Base-by-base conservation (phyloP, 2,113 vertebrate genomes). In the Deroptyus accipitrinus region DNA sequence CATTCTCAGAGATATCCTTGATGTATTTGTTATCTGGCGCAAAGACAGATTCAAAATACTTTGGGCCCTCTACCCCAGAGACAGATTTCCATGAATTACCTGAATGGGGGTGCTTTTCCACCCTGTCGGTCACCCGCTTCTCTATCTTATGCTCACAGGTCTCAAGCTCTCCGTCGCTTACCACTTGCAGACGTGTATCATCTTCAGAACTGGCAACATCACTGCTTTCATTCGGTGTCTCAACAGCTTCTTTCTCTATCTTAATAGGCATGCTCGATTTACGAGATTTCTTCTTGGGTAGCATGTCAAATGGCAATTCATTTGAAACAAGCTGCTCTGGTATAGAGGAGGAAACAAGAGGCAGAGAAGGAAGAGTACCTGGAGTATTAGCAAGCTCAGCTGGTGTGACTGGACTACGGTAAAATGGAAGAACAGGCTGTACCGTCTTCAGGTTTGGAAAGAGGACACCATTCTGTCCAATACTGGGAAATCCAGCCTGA, bases 241-340 rank as follows among this genome's bases (percentile, higher is more conserved):
- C 98, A 74, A 98, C 94, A 17, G 94, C 92, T 90, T 99, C 99
- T 86, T 99, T 99, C 97, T 99, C 99, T 63, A 99, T 99, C 95
- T 99, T 99, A 95, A 99, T 99, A 18, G 99, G 99, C 99, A 99
- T 99, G 67, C 99, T 99, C 25, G 99, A 99, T 94, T 99, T 99
- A 2, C 99, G 98, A n/a, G 99, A 99, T 77, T 99, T 99, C 97
- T 99, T 99, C 98, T 99, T 99, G 90, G 99, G 99, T 79, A 99
- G 96, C 4, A 96, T 90, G 31, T 99, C 99, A 10, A 97, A 95
- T 11, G 97, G 98, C 59, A 89, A 93, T 41, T 99, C 98, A 2
- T 96, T 97, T 57, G 97, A 96, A 31, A 96, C 39, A 30, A 98
- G 97, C 90, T 99, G 99, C 44, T 99, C 96, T 3, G 98, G 98